Conservation (phyloP, 1,140 invertebrate species). For the Zaprionus vittiger region DNA sequence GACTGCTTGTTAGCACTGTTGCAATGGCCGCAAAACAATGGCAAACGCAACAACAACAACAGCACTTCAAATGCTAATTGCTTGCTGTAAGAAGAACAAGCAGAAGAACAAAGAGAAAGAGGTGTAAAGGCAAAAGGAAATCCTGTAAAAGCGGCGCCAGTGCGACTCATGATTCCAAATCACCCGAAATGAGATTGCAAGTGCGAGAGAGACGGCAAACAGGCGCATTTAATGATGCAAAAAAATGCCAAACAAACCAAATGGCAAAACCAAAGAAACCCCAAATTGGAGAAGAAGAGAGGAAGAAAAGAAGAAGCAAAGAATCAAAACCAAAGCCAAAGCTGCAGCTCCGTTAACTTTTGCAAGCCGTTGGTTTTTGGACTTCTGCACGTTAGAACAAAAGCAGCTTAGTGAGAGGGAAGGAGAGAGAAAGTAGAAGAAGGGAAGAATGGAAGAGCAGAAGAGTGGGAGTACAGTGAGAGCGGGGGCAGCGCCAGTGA, state of each 20-base stretch:
- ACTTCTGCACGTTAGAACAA: constrained; percentile 24
- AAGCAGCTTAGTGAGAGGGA: constrained; percentile 18
- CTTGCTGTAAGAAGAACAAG: constrained; percentile 1
- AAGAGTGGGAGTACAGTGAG: too few species aligned
- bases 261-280: constrained; percentile 27
- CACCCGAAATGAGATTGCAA: constrained; percentile 44
- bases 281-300: neutral
- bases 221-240: constrained; percentile 37
- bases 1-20: constrained; percentile 8
- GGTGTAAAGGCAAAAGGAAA: constrained; percentile 38
- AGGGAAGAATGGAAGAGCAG: neutral
- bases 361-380: constrained; percentile 26
- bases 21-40: constrained; percentile 20
- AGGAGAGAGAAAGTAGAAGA: too few species aligned
- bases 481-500: constrained; percentile 2
- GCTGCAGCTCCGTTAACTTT: constrained; percentile 35
- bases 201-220: constrained; percentile 6
- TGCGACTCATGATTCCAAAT: constrained; percentile 34
- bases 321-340: constrained; percentile 35
- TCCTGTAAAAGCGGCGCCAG: constrained; percentile 43
- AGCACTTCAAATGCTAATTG: constrained; percentile 45
- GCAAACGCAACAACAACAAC: constrained; percentile 1
- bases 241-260: constrained; percentile 18
- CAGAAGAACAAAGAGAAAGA: neutral
- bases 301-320: constrained; percentile 1